Base-by-base conservation (phyloP, 2,113 vertebrate species). In the Burhinus bistriatus region DNA sequence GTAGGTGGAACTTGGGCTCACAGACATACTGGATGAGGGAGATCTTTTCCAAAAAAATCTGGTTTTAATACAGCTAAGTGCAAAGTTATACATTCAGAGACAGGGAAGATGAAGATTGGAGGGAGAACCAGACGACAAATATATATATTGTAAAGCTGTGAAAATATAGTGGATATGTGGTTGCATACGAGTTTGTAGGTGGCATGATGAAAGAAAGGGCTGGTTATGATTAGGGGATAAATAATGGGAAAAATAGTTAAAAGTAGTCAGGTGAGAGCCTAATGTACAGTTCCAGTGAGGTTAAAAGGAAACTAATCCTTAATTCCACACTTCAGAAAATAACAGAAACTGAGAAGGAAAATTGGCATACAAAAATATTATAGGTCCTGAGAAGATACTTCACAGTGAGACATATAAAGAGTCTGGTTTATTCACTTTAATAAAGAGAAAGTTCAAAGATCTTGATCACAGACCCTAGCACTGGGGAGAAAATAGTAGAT, bases 261-360 rank as follows among this genome's bases (percentile, higher is more conserved):
- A 81, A 81, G n/a, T 49, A 78, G 16, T 75, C 36, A 81, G 13
- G 20, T 87, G 38, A 87, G 18, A 89, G 23, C 21, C n/a, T 75
- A 12, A 7, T 58, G 19, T 44, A 75, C 34, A 83, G 29, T 40
- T 89, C 11, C 27, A 26, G 4, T 59, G 59, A 78, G 55, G 47
- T 57, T 94, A 91, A 87, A 70, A 70, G 45, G 68, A 89, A 94
- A 87, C 12, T 75, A 91, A 89, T 87, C 36, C 42, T 84, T 91
- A 54, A 75, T 82, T 70, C 69, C 64, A 82, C 45, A 58, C 58
- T 72, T 87, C 49, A 66, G 57, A 91, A 81, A 91, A 75, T 81
- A 32, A 73, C 9, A 44, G 19, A 66, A 54, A 58, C 32, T 78
- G 25, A 81, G 51, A 66, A 3, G 15, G 12, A 75, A 75, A 75